A percentile compares a stretch with the other conserved stretches of the same genome.
These are phyloP conservation scores for Stegodyphus dumicola DNA, from an alignment of 1,140 invertebrate genomes.

Conservation along the genomic window DNA sequence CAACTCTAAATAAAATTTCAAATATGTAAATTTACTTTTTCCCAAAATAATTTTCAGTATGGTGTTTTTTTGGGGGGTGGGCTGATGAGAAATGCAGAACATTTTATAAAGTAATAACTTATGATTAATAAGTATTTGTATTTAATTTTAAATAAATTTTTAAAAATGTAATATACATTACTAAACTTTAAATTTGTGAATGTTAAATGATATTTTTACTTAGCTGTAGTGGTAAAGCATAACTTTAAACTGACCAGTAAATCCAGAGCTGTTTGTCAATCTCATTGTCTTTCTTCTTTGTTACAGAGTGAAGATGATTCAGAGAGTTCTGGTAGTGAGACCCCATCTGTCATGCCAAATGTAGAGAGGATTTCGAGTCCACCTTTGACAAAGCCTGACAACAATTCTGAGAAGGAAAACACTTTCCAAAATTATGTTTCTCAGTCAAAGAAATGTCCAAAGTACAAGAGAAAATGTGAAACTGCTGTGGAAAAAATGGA, in stretches of 20 bases:
- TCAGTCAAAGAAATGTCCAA: constrained; percentile 14
- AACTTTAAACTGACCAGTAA: too few species aligned
- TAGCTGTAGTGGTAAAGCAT: not conserved
- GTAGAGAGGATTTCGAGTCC: constrained; percentile 2
- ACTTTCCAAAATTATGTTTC: constrained; percentile 11
- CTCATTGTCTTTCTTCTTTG: not conserved
- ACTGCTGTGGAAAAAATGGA: not conserved
- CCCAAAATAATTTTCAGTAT: too few species aligned
- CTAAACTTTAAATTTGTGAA: too few species aligned
- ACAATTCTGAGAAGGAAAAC: constrained; percentile 55
- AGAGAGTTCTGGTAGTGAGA: constrained; percentile 38
- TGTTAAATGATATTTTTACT: not conserved
- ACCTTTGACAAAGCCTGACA: constrained; percentile 20
- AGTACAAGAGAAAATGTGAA: constrained; percentile 26
- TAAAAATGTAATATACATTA: not conserved
- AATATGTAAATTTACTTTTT: too few species aligned
- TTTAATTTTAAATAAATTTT: not conserved
- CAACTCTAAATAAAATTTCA: too few species aligned
- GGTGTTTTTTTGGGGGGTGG: too few species aligned
- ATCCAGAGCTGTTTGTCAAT: too few species aligned
- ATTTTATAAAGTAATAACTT: too few species aligned
- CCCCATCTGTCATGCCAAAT: constrained; percentile 12
- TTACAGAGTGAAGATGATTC: constrained; percentile 37
- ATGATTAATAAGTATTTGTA: too few species aligned
- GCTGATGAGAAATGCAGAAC: too few species aligned